Evolutionary conservation across 2,888 invertebrate species (phyloP).

Genomic region (Stenodema calcarata): DNA sequence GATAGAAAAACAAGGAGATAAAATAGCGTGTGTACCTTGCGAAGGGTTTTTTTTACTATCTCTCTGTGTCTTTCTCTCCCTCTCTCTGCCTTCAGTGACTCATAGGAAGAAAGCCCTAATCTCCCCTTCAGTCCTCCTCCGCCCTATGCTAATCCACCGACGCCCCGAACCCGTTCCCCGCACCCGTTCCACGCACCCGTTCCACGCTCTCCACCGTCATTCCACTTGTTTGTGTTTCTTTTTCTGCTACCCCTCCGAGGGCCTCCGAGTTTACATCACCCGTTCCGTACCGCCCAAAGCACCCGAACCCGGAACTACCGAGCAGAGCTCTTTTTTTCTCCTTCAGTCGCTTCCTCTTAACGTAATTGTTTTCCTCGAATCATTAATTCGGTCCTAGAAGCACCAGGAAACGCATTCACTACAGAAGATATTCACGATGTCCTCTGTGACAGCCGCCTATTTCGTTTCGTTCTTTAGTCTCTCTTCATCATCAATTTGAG

Average conservation of each 20-base stretch:
- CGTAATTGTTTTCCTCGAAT: not conserved
- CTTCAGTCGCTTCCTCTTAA: not conserved
- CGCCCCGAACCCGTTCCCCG: not conserved
- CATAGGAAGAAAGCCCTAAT: not conserved
- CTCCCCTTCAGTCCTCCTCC: not conserved
- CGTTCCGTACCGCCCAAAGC: not conserved
- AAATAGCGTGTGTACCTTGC: not conserved
- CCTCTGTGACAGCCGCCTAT: too few relatives aligned
- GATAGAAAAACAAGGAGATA: not conserved
- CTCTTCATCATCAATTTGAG: not conserved
- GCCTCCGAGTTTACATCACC: not conserved
- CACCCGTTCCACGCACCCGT: not conserved
- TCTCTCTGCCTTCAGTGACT: not conserved
- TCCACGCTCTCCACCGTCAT: not conserved
- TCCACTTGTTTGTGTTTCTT: not conserved
- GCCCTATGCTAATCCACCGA: not conserved
- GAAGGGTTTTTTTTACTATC: not conserved
- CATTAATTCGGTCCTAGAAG: not conserved
- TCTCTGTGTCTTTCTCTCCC: too few relatives aligned
- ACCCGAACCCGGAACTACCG: not conserved
- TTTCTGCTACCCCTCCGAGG: not conserved
- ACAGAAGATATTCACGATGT: not conserved
- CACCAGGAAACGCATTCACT: not conserved
- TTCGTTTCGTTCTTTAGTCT: not conserved
- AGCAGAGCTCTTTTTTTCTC: not conserved